phyloP scores from a whole-genome alignment of 2,797 vertebrate genomes.

The Schizopygopsis malacanthus region DNA sequence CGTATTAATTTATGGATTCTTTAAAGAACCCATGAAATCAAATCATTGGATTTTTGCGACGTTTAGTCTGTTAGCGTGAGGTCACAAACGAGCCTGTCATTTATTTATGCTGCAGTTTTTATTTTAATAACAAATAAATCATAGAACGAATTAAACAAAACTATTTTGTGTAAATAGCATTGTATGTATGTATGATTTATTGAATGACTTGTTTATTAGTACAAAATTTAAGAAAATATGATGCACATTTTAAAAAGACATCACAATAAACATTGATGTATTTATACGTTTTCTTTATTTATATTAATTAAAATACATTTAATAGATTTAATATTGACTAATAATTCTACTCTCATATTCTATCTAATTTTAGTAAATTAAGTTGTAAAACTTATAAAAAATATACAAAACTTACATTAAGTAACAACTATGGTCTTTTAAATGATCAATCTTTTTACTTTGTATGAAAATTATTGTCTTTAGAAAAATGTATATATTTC shows the following conservation, averaged over 20 bases:
- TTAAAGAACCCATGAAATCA: neutral
- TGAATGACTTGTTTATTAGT: neutral
- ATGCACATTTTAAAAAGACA: neutral
- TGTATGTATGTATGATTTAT: neutral
- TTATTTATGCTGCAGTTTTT: neutral
- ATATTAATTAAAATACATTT: neutral
- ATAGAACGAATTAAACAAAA: neutral
- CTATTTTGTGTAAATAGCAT: neutral
- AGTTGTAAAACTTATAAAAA: neutral
- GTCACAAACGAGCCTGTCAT: neutral
- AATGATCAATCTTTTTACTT: neutral
- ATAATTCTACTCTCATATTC: neutral
- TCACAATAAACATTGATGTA: neutral
- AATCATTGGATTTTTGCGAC: neutral
- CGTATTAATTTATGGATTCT: neutral
- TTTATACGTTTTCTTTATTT: neutral
- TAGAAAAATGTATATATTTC: neutral
- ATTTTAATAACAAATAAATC: neutral
- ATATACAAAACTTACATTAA: neutral
- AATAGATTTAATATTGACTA: neutral
- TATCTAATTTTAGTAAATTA: neutral
- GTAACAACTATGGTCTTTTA: neutral
- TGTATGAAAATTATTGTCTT: too few relatives aligned
- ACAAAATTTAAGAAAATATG: neutral
- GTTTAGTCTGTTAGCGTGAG: neutral